Evolutionary conservation across 92 coral and sea anemone species (phyloP), one percentile per base, ranked within the genome.

Genomic region (Nematostella vectensis): DNA sequence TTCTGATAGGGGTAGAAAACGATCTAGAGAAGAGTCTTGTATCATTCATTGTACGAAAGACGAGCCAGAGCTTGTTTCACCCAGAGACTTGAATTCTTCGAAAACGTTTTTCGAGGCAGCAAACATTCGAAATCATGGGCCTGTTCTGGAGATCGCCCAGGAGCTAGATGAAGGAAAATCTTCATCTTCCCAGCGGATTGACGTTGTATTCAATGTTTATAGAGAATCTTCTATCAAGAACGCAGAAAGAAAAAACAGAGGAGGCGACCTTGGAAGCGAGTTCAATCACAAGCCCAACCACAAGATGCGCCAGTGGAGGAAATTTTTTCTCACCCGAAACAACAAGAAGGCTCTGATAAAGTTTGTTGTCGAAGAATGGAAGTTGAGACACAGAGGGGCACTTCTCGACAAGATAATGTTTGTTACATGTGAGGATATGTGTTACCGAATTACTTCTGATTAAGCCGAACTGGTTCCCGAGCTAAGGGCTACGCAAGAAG

Each of bases 401-500:
- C 40, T 33, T 33, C 8, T 6, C 6, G 40, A 33, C 8, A 6
- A 15, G 40, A 33, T 6, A 33, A 6, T 33, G 6, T 33, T 6
- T 33, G 40, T 15, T 15, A 33, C 40, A 33, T 6, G 8, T 33
- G 40, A 15, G 15, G 40, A 33, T 6, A 6, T 6, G 15, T 33
- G 40, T 33, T 33, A 6, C 15, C 8, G 15, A 15, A 33, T 33
- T 15, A 6, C 40, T 6, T 6, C 40, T 15, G 8, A 33, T 6
- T 6, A 6, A 6, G 6, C 40, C 8, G 15, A 33, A 33, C 40
- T 6, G 8, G 6, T 6, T 15, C 40, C 40, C 6, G 40, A 33
- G 40, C 40, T 57, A 30, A 40, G 54, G 54, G 42, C 36, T 31
- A 48, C 55, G 26, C 68, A 62, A 1, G 57, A 62, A 19, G 68